These are phyloP conservation scores for Corbicula japonica DNA, from an alignment of 2,888 invertebrate genomes.

Conservation along the genomic window DNA sequence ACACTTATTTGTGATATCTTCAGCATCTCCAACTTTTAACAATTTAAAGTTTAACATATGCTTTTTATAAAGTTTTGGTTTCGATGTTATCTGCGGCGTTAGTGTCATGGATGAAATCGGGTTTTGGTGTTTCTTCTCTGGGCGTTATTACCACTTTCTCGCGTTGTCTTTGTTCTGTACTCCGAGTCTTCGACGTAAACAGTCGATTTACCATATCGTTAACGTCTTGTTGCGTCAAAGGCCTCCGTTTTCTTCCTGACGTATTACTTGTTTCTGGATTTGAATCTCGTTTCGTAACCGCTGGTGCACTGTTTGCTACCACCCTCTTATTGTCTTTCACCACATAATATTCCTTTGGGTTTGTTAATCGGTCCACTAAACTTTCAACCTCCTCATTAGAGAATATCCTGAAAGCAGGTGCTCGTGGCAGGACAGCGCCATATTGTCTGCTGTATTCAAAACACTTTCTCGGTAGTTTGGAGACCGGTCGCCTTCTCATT, in stretches of 20 bases:
- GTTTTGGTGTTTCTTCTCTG: too few species aligned
- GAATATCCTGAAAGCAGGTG: constrained; percentile 75
- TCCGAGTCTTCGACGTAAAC: constrained; percentile 13
- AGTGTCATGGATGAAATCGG: too few species aligned
- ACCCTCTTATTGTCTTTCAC: too few species aligned
- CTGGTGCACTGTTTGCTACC: neutral
- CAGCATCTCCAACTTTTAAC: too few species aligned
- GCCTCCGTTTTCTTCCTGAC: neutral
- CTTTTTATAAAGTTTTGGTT: too few species aligned
- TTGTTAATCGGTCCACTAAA: constrained; percentile 41
- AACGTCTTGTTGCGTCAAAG: neutral
- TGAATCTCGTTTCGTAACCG: neutral
- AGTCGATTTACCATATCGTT: constrained; percentile 5
- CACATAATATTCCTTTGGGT: neutral
- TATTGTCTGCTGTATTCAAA: constrained; percentile 73
- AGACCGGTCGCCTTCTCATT: constrained; percentile 62
- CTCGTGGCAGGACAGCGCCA: constrained; percentile 71
- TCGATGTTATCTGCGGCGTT: too few species aligned
- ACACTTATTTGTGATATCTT: too few species aligned
- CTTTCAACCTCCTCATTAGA: constrained; percentile 52
- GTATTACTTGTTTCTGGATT: neutral
- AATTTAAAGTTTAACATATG: too few species aligned
- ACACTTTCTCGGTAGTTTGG: constrained; percentile 57
- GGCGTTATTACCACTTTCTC: constrained; percentile 7
- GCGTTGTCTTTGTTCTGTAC: constrained; percentile 9